Evolutionary conservation across 2,888 invertebrate genomes (phyloP), one percentile per base, ranked within the genome.

Genomic region (Metallyticus violacea): DNA sequence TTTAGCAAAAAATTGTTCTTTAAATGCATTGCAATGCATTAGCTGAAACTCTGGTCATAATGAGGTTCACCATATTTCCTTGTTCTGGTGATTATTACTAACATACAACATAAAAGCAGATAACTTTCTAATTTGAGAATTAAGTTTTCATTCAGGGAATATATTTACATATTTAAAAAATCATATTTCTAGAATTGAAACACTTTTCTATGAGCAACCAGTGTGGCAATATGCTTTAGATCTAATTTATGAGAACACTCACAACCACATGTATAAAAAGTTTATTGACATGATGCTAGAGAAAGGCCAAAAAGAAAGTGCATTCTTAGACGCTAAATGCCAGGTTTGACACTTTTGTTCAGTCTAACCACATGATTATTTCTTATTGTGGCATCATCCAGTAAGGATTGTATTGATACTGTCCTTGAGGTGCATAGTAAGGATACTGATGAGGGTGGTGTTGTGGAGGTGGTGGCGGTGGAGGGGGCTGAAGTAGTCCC

Each of bases 361-460:
- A 62, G 15, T 4, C 40, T n/a, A n/a, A 62, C 40, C 22, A 79
- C 26, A 79, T n/a, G 25, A 78, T 26, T 27, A 27, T 25, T 15
- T 28, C 3, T 77, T 83, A 88, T 86, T 88, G 88, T 26, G 88
- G 88, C 88, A 88, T 88, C 87, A 88, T 87, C 88, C 88, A 88
- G 86, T 87, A 88, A 7, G 88, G 88, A 26, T 82, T 87, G 76
- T 88, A 88, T 84, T 88, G 88, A 77, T 87, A 88, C 80, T 88
- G 88, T 7, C 85, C 84, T 26, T 84, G 86, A n/a, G 88, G 81
- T 0, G 82, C 26, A 77, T 87, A 88, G 78, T 87, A 88, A n/a
- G 88, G 82, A 85, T 86, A 26, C 40, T 87, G 85, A 79, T 85
- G 85, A 26, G 85, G 85, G 25, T 87, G 87, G n/a, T 85, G 86